Conservation (phyloP, 2,797 vertebrate species). For the Pipistrellus kuhlii region DNA sequence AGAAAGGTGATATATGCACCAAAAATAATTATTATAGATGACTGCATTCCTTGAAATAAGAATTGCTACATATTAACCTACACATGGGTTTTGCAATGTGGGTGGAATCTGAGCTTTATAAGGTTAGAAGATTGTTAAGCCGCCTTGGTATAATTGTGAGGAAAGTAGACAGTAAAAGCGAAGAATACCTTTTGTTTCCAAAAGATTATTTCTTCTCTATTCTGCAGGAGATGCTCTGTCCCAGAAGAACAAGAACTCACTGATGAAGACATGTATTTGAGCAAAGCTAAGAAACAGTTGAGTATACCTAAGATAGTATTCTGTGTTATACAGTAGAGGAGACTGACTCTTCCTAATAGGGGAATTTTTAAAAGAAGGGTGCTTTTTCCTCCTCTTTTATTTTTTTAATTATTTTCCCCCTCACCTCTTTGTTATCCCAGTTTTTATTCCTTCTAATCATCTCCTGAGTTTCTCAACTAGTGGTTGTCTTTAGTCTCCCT, state of each 20-base stretch:
- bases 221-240: slow-evolving; percentile 88
- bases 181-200: slow-evolving; percentile 21
- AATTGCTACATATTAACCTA: slow-evolving; percentile 2
- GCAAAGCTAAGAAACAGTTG: slow-evolving; percentile 89
- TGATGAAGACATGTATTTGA: slow-evolving; percentile 88
- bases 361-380: slow-evolving; percentile 16
- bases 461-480: slow-evolving; percentile 47
- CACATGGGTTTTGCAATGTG: not conserved
- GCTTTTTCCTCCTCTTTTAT: not conserved
- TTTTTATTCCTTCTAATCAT: slow-evolving; percentile 59
- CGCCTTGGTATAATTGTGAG: slow-evolving; percentile 3
- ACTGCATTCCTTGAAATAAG: not conserved
- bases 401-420: slow-evolving; percentile 30
- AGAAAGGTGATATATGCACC: not conserved
- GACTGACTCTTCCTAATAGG: not conserved
- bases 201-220: slow-evolving; percentile 69
- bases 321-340: not conserved
- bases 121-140: slow-evolving; percentile 1
- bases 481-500: not conserved
- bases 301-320: slow-evolving; percentile 64
- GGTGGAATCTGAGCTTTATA: not conserved
- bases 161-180: slow-evolving; percentile 36
- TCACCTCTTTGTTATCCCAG: not conserved
- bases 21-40: slow-evolving; percentile 20
- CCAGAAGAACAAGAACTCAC: slow-evolving; percentile 89